Percentiles rank a stretch among this genome's conserved stretches.
These are phyloP conservation scores for Bujurquina vittata DNA, from an alignment of 2,113 vertebrate species.

Conservation along the genomic window DNA sequence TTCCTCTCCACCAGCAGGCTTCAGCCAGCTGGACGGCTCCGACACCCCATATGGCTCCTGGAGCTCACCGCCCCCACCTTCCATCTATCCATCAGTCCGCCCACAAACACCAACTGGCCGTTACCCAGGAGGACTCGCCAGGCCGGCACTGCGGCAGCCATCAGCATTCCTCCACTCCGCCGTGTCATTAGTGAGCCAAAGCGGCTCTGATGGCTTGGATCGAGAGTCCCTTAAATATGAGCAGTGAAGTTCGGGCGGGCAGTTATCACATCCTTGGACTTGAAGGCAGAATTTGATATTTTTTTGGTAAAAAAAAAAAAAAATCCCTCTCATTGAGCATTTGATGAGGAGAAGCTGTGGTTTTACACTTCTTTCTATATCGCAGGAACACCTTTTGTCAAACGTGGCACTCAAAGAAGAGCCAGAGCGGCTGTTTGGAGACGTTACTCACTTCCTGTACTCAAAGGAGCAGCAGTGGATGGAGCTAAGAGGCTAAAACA, in stretches of 20 bases:
- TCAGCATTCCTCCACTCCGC: constrained; percentile 39
- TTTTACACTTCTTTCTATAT: background rate
- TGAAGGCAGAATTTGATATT: background rate
- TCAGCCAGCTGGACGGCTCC: constrained; percentile 48
- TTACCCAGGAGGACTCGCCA: constrained; percentile 24
- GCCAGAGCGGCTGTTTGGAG: background rate
- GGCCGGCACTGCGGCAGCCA: constrained; percentile 12
- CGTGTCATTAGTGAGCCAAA: constrained; percentile 7
- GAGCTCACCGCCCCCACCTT: constrained; percentile 34
- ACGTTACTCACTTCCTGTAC: background rate
- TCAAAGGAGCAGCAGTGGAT: background rate
- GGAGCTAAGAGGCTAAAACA: background rate
- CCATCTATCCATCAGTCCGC: constrained; percentile 47
- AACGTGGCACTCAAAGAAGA: background rate
- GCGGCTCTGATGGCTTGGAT: constrained; percentile 9
- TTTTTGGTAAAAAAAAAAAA: too few relatives aligned
- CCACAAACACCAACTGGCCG: constrained; percentile 48
- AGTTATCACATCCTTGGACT: background rate
- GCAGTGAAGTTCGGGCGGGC: background rate
- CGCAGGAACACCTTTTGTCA: background rate
- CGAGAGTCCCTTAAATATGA: background rate
- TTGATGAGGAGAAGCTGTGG: background rate
- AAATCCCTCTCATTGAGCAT: background rate
- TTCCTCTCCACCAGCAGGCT: constrained; percentile 19
- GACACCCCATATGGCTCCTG: constrained; percentile 44